Base-by-base conservation (phyloP, 1,140 invertebrate genomes). In the Cydia amplana region DNA sequence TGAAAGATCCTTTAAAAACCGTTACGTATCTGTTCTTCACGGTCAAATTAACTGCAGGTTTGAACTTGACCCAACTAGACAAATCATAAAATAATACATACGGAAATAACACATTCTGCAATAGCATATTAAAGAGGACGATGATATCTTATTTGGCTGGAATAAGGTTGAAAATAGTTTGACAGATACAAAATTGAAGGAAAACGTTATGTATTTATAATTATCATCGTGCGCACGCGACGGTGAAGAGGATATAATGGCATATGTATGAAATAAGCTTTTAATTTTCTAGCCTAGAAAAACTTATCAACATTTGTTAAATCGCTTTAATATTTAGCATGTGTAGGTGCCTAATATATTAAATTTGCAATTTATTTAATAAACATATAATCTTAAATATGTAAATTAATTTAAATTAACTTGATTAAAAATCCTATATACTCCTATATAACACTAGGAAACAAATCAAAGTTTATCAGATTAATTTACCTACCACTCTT, bases 51-150 rank as follows among this genome's bases (percentile, higher is more conserved):
- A 82, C 76, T 83, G 78, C 85, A 82, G 76, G 86, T 88, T 79
- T 87, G 83, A 86, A 88, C 87, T 88, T 88, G 87, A 88, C 87
- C 85, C 80, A 82, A 79, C 84, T 75, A 76, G 49, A 74, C 72
- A 63, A 65, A 72, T 63, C 23, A 55, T 32, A 78, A 82, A 81
- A 80, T 82, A 84, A 70, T 67, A 67, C 64, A 23, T 28, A 70
- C 65, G 65, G 65, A 70, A 70, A 70, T 18, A 70, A 36, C 65
- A 70, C 65, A 70, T 70, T 4, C 14, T 32, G 23, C 23, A 32
- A 18, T 40, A 18, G 4, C 12, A 5, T 12, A 1, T 36, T 12
- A 5, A 20, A 5, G 32, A 16, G 16, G n/a, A 1, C n/a, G 1
- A 18, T 40, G 16, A 36, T n/a, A 4, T n/a, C 65, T 70, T 70